Base-by-base conservation (phyloP, 2,888 invertebrate genomes). In the Andrena trimmerana region DNA sequence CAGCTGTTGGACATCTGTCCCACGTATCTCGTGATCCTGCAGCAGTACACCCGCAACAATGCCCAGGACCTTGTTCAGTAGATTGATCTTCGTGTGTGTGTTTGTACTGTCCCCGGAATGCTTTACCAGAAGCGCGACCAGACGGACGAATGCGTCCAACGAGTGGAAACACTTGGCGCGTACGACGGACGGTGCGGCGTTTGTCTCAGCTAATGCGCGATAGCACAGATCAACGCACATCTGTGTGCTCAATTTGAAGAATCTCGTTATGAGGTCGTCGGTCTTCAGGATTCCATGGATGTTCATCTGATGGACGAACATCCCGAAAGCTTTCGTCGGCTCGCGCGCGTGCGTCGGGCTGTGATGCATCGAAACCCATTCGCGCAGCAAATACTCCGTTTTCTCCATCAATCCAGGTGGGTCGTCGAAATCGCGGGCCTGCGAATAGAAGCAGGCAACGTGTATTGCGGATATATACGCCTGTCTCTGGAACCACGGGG, bases 231-330 rank as follows among this genome's bases (percentile, higher is more conserved):
- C 99, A 2, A 99, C 97, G 94, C 99, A 99, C 96, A 99, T 97
- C 94, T 99, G 99, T 0, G 99, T 98, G 75, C 99, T 98, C 82
- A 99, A 96, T 60, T 99, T 96, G 95, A 99, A 99, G 95, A 99
- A 99, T 78, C 99, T 95, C 0, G 99, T 98, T 84, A 99, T 99
- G 91, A 99, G 95, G 92, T 99, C 99, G 93, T 99, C 99, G 0
- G 99, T 99, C 94, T 99, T 99, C 71, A 99, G 95, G 81, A 99
- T 98, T 4, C 99, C 98, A 90, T 98, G 97, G 91, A 98, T 96
- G 94, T 99, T 99, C 99, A 99, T 98, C 94, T 99, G 97, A 92
- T 98, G 98, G 3, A 99, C 98, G 94, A 99, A 99, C 87, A 98
- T 95, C 84, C 97, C 97, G 94, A 99, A 99, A 57, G 99, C 98